These are phyloP conservation scores for Ctenomys sociabilis DNA, from an alignment of 2,113 vertebrate genomes.

Conservation along the genomic window DNA sequence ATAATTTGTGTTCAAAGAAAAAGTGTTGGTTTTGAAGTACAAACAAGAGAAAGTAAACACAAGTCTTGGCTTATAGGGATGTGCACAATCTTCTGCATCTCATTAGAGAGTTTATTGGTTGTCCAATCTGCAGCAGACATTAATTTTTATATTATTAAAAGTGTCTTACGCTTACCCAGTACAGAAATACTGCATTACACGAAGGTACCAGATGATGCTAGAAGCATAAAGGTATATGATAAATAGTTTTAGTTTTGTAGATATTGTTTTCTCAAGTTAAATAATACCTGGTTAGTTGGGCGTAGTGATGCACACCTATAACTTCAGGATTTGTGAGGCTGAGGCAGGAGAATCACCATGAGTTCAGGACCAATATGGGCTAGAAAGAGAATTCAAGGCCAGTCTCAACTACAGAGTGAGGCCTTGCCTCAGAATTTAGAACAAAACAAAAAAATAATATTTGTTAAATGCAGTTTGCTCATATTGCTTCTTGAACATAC, in stretches of 20 bases:
- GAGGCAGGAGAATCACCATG: background rate
- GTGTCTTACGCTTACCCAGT: background rate
- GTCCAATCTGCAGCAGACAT: background rate
- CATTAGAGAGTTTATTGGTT: background rate
- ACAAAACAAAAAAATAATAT: background rate
- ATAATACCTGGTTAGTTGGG: background rate
- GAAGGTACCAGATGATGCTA: background rate
- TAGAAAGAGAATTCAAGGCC: background rate
- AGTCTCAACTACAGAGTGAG: background rate
- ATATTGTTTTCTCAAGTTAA: constrained; percentile 46
- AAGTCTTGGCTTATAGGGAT: background rate
- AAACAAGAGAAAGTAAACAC: background rate
- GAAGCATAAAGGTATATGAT: background rate
- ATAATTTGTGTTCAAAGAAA: background rate
- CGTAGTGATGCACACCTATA: background rate
- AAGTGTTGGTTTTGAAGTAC: background rate
- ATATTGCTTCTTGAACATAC: background rate
- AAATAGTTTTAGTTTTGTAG: background rate
- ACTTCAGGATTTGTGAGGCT: background rate
- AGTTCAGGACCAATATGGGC: background rate
- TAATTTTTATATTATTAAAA: background rate
- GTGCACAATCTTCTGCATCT: background rate
- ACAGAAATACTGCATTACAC: background rate
- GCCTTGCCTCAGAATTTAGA: background rate
- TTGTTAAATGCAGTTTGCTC: background rate